Base-by-base conservation (phyloP, 2,888 invertebrate genomes). In the Phrixothrix hirtus region DNA sequence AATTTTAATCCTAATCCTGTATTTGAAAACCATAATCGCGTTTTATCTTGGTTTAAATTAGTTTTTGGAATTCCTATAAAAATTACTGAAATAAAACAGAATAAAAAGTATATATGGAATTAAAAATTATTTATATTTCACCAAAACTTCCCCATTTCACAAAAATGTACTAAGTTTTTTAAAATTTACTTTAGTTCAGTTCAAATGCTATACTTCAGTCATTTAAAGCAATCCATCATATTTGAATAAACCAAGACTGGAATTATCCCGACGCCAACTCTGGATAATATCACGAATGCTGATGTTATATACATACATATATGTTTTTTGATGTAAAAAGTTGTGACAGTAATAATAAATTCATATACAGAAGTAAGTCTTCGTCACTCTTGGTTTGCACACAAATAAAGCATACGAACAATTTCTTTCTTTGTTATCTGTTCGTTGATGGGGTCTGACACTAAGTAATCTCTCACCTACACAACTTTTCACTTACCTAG, bases 141-240 rank as follows among this genome's bases (percentile, higher is more conserved):
- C n/a, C n/a, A n/a, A 25, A 21, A 31, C 10, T 38, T 42, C 38
- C 36, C 30, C 38, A 46, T 46, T 38, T 46, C 17, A 31, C 21
- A 38, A 38, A 26, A 38, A 15, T 38, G 46, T 36, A 46, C 46
- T 32, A 30, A 45, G 51, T 45, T 45, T 15, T 11, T 26, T 39
- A 27, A 32, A 39, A 41, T 48, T 54, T 49, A 58, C 54, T 57
- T 59, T 59, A 59, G 58, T 60, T 58, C 58, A 54, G 51, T 44
- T 58, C 53, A 52, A 63, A 52, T 57, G 59, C 55, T 55, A 57
- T 55, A 47, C 58, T 62, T 51, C 60, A 62, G 63, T 62, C 66
- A 64, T 66, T 54, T 59, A 55, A 50, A 55, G 60, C 64, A 61
- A 69, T 69, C 67, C 64, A 65, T 69, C 69, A 69, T 67, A 60